Evolutionary conservation across 1,140 invertebrate genomes (phyloP), one percentile per base, ranked within the genome.

Genomic region (Dendrolimus kikuchii): DNA sequence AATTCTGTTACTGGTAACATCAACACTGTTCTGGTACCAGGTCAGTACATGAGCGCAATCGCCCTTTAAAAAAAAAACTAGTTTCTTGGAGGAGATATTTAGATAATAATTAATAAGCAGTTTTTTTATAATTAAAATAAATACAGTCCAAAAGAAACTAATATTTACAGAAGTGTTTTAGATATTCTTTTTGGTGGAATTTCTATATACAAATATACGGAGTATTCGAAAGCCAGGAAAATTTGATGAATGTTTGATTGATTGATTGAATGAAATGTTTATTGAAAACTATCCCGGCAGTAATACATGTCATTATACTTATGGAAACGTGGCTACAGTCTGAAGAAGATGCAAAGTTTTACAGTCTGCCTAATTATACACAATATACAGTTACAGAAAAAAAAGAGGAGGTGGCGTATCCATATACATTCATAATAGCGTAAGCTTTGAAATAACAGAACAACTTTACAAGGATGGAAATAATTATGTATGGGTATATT

Each of bases 181-280:
- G n/a, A n/a, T n/a, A n/a, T n/a, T n/a, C n/a, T n/a, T n/a, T n/a
- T n/a, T n/a, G n/a, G n/a, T n/a, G n/a, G n/a, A 51, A 10, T 55
- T 51, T 40, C 40, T 66, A 5, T 62, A 66, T 10, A 49, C 49
- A n/a, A 66, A 66, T 45, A 46, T 50, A 0, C 45, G 59, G 5
- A 62, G 63, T 49, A 48, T 60, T 5, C 37, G 45, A 6, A 62
- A 59, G 7, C 38, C 37, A 7, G 63, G 63, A 5, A 66, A 66
- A 55, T 41, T 66, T 5, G 63, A 62, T 23, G 63, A 62, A 46
- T 23, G n/a, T n/a, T n/a, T n/a, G n/a, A n/a, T n/a, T n/a, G n/a
- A n/a, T n/a, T n/a, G n/a, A n/a, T n/a, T n/a, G n/a, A n/a, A n/a
- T 62, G 9, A 54, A 57, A 55, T 57, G 55, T 38, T 39, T 51